Evolutionary conservation across 2,113 vertebrate genomes (phyloP), one percentile per base, ranked within the genome.

Genomic region (Scomber japonicus): DNA sequence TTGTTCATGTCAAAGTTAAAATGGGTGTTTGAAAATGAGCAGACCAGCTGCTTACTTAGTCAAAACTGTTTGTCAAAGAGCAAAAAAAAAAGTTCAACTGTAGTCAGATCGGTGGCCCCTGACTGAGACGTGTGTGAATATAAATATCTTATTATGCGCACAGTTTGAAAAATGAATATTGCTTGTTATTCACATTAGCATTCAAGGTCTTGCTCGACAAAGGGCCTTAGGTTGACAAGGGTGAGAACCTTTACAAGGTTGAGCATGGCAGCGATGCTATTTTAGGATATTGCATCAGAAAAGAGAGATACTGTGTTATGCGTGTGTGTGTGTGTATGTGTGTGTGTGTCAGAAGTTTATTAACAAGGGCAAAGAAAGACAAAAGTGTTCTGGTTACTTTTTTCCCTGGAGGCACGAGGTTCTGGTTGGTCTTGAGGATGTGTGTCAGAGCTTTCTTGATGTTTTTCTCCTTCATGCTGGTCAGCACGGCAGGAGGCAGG

Each of bases 381-480:
- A 66, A 84, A 27, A 81, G 60, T 13, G 61, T 59, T 61, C 10
- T 3, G 19, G 80, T 85, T 96, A 99, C 97, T 96, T 98, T 98
- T 94, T 98, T 98, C 93, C 98, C 98, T 11, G 97, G 97, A 95
- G 98, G 97, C 91, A 99, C 97, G 57, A 99, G 95, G 93, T 98
- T 98, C 96, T 99, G 97, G 96, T 99, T 99, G 93, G 97, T 97
- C 96, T 98, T 99, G 93, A 99, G 96, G 95, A 99, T 98, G 95
- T 99, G 97, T 71, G 97, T 97, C 94, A 99, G 96, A 85, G 98
- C 98, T 94, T 99, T 99, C 95, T 97, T 98, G 94, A 99, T 97
- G 94, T 98, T 99, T 93, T 98, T 99, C 95, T 98, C 98, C 93
- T 99, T 99, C 97, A 99, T 98, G 96, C 96, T 98, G 94, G 97